Conservation (phyloP, 2,888 invertebrate genomes). For the Bellardia bayeri region DNA sequence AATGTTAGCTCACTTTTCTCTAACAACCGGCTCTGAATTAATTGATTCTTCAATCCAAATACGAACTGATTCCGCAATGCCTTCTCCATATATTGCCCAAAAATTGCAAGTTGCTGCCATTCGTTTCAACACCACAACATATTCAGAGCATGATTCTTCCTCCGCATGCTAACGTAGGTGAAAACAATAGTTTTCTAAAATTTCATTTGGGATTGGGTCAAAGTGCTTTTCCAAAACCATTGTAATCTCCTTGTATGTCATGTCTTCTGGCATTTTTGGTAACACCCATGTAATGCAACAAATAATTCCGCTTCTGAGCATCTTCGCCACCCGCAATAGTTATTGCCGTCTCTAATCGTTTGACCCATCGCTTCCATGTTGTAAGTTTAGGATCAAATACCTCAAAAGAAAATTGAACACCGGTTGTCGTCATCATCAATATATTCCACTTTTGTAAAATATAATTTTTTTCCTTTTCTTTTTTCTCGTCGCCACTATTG, state of each 20-base stretch:
- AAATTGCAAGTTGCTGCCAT: slow-evolving; percentile 60
- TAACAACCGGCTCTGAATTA: too few relatives aligned
- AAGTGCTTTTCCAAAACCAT: slow-evolving; percentile 49
- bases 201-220: slow-evolving; percentile 63
- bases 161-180: slow-evolving; percentile 61
- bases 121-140: slow-evolving; percentile 46
- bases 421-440: not conserved
- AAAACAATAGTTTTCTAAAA: slow-evolving; percentile 66
- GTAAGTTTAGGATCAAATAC: slow-evolving; percentile 29
- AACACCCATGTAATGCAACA: slow-evolving; percentile 61
- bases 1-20: too few relatives aligned
- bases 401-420: not conserved
- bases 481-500: slow-evolving; percentile 32
- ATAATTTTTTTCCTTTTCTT: not conserved
- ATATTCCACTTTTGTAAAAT: not conserved
- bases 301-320: slow-evolving; percentile 33
- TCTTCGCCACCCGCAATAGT: slow-evolving; percentile 33
- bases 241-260: slow-evolving; percentile 58
- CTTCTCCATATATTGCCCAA: slow-evolving; percentile 6
- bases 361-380: not conserved
- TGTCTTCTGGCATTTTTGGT: slow-evolving; percentile 47
- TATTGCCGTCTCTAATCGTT: too few relatives aligned
- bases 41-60: too few relatives aligned
- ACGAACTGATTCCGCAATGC: too few relatives aligned
- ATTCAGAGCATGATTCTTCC: slow-evolving; percentile 46